These are phyloP conservation scores for Decapterus maruadsi DNA, from an alignment of 2,797 vertebrate species.

Conservation along the genomic window DNA sequence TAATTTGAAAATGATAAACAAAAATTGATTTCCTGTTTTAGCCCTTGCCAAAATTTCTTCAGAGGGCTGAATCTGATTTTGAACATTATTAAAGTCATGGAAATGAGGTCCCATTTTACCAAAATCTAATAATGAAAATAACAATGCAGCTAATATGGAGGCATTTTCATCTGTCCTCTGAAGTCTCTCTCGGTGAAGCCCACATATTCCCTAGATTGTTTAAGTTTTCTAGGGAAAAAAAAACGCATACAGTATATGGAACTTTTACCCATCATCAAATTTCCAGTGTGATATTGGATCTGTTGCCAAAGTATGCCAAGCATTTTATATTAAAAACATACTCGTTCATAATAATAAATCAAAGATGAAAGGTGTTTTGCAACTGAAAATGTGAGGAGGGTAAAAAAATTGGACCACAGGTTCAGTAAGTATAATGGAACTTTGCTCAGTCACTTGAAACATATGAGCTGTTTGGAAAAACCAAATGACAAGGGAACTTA, in stretches of 20 bases:
- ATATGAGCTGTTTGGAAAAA: not conserved
- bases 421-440: not conserved
- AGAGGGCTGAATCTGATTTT: conserved; percentile 53
- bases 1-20: conserved; percentile 47
- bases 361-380: conserved; percentile 7
- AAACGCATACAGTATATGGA: not conserved
- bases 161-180: conserved; percentile 19
- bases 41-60: conserved; percentile 40
- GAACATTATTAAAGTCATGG: conserved; percentile 57
- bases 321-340: conserved; percentile 20
- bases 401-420: not conserved
- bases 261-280: conserved; percentile 22
- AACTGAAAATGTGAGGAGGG: not conserved
- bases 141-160: conserved; percentile 33
- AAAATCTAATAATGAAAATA: conserved; percentile 56
- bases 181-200: conserved; percentile 2
- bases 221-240: conserved; percentile 20
- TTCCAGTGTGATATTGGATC: conserved; percentile 26
- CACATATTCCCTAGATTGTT: conserved; percentile 9
- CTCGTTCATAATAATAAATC: not conserved
- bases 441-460: not conserved
- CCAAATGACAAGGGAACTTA: not conserved
- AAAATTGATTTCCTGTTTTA: conserved; percentile 64
- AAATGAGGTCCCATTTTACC: conserved; percentile 49
- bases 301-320: not conserved